phyloP scores from a whole-genome alignment of 2,888 invertebrate genomes.

The Limenitis camilla region DNA sequence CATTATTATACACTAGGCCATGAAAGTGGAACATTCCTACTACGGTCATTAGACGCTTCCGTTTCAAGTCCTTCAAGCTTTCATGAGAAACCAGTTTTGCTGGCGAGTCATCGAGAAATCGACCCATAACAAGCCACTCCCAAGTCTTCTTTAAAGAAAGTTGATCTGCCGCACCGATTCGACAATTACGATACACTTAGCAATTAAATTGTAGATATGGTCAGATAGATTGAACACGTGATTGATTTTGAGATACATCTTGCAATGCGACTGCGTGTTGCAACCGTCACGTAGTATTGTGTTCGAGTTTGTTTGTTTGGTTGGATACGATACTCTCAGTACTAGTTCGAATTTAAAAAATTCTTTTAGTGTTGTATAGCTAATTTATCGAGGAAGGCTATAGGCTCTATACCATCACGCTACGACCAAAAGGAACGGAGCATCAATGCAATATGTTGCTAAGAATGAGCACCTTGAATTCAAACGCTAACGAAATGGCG shows the following conservation, averaged over 20 bases:
- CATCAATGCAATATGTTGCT: too few relatives aligned
- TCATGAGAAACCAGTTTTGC: conserved; percentile 50
- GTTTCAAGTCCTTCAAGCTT: conserved; percentile 39
- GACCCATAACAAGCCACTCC: conserved; percentile 38
- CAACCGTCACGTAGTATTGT: too few relatives aligned
- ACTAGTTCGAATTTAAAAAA: too few relatives aligned
- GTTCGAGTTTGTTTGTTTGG: too few relatives aligned
- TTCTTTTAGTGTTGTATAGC: too few relatives aligned
- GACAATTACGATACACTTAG: conserved; percentile 23
- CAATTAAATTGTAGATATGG: conserved; percentile 14
- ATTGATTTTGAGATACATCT: not conserved
- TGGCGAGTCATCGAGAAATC: conserved; percentile 65
- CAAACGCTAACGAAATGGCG: too few relatives aligned
- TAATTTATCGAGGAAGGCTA: too few relatives aligned
- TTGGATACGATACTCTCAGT: too few relatives aligned
- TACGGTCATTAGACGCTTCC: conserved; percentile 53
- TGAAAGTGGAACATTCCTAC: conserved; percentile 49
- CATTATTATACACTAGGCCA: conserved; percentile 35
- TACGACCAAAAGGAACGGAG: too few relatives aligned
- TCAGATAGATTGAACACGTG: not conserved
- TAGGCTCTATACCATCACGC: too few relatives aligned
- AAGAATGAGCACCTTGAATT: too few relatives aligned
- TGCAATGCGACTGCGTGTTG: too few relatives aligned
- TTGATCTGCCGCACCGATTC: conserved; percentile 24
- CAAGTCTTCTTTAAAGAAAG: conserved; percentile 30